Base-by-base conservation (phyloP, 2,888 invertebrate species). In the Myathropa florea region DNA sequence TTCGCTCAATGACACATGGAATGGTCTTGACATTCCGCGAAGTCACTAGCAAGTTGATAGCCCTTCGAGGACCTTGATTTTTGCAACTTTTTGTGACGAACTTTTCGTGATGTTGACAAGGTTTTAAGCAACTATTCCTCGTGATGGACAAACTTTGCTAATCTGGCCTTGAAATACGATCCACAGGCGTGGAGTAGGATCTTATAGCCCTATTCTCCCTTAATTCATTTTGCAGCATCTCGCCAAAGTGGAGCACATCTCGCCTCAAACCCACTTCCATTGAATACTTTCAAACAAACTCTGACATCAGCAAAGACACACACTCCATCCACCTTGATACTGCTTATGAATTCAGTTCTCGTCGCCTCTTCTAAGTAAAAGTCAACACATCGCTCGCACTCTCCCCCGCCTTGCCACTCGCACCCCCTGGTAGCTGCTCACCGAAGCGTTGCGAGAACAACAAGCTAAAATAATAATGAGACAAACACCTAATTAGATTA, bases 401-500 rank as follows among this genome's bases (percentile, higher is more conserved):
- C 21, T 28, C n/a, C 33, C 36, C 30, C 65, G 12, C 3, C 30
- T 28, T 3, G 18, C 14, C 46, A 6, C 9, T n/a, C 36, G 28
- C 21, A 21, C 24, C 10, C 78, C 33, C 53, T 9, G 7, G 33
- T 60, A 23, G 10, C 60, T 60, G 53, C 55, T 57, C 60, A 67
- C 36, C 70, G 12, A 33, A 67, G 39, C 53, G 6, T 39, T 39
- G 24, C 53, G 70, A 60, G 76, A 30, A 84, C 39, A 57, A 68
- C 46, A 36, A 65, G 18, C 53, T 24, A 70, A 71, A 76, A 76
- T 76, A 81, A 81, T 85, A 85, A 85, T 81, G 81, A 85, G 81
- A 81, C 77, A 71, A 77, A 81, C 81, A 85, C 81, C 72, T 85
- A 85, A 85, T 85, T 85, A 85, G 84, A 81, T 85, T 85, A 85